These are phyloP conservation scores for Lemur catta DNA, from an alignment of 2,797 vertebrate genomes.

Conservation along the genomic window DNA sequence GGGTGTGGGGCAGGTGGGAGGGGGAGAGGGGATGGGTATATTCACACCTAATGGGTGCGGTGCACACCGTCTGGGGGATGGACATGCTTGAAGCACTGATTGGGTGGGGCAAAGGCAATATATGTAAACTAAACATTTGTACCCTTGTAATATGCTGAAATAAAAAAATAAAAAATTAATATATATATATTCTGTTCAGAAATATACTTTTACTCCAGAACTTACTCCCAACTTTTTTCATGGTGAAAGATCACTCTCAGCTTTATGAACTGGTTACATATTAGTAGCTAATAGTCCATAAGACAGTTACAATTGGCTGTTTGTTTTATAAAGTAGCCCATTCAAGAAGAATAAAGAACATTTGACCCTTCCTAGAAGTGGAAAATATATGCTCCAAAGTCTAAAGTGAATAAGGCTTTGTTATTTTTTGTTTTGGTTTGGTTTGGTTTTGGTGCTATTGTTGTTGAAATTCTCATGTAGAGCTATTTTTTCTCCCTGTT, in stretches of 20 bases:
- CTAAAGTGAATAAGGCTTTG: not conserved
- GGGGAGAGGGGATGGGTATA: too few relatives aligned
- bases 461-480: not conserved
- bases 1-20: too few relatives aligned
- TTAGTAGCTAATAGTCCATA: not conserved
- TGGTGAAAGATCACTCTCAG: not conserved
- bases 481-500: not conserved
- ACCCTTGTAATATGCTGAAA: too few relatives aligned
- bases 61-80: too few relatives aligned
- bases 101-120: too few relatives aligned
- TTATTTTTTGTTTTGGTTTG: not conserved
- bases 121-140: too few relatives aligned
- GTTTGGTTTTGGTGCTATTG: not conserved
- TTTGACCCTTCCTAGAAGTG: not conserved
- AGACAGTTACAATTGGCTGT: not conserved
- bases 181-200: not conserved
- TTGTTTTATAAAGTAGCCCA: not conserved
- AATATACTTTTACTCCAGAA: not conserved
- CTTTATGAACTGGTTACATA: not conserved
- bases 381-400: not conserved
- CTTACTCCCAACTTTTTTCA: not conserved
- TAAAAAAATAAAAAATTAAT: too few relatives aligned
- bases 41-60: too few relatives aligned
- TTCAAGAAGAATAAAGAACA: not conserved
- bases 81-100: too few relatives aligned